phyloP scores from a whole-genome alignment of 2,888 invertebrate species.

The Cheilosia impressa region DNA sequence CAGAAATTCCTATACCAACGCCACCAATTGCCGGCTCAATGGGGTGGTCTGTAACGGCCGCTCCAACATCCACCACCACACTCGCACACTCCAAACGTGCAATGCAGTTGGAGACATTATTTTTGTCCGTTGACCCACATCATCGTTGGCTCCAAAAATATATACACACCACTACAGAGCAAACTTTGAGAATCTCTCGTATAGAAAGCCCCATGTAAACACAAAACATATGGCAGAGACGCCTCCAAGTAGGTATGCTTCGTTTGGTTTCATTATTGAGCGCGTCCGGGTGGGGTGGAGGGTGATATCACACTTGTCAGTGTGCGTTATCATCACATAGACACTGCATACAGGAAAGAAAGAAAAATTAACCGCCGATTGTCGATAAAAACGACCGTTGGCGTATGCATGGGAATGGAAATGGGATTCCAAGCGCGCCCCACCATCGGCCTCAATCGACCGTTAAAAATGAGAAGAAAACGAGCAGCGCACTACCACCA shows the following conservation, averaged over 20 bases:
- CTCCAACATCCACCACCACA: conserved; percentile 24
- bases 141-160: conserved; percentile 64
- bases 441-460: conserved; percentile 39
- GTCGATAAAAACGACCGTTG: conserved; percentile 72
- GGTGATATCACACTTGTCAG: not conserved
- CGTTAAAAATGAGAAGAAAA: conserved; percentile 70
- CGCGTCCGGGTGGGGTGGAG: not conserved
- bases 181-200: conserved; percentile 46
- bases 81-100: conserved; percentile 2
- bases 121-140: conserved; percentile 72
- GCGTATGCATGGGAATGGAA: conserved; percentile 50
- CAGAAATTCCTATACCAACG: conserved; percentile 49
- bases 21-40: conserved; percentile 36
- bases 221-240: conserved; percentile 22
- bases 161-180: conserved; percentile 29
- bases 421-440: conserved; percentile 30
- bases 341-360: conserved; percentile 25
- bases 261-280: conserved; percentile 21
- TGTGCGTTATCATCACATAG: conserved; percentile 51
- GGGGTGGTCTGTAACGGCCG: conserved; percentile 73
- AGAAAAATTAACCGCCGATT: conserved; percentile 53
- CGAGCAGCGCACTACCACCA: conserved; percentile 25
- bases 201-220: not conserved
- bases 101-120: conserved; percentile 55
- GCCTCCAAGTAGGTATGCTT: not conserved